These are phyloP conservation scores for Channa maculata DNA, from an alignment of 2,113 vertebrate species.

Conservation along the genomic window DNA sequence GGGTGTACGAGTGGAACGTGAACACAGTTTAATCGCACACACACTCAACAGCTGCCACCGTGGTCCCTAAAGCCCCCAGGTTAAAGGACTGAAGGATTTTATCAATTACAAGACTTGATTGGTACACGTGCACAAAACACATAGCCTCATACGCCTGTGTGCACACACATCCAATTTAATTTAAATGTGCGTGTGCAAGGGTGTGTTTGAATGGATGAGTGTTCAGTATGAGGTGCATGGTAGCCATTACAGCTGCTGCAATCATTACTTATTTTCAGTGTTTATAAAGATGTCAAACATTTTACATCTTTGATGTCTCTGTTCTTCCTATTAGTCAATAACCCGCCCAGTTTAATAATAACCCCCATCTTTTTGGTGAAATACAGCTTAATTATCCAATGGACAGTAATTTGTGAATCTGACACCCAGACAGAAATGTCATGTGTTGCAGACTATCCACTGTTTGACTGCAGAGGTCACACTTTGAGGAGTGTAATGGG, in stretches of 20 bases:
- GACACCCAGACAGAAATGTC: conserved; percentile 69
- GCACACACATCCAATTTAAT: conserved; percentile 51
- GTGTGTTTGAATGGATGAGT: conserved; percentile 11
- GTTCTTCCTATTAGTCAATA: conserved; percentile 49
- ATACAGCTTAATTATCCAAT: conserved; percentile 58
- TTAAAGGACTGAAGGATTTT: conserved; percentile 71
- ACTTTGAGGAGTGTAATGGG: conserved; percentile 67
- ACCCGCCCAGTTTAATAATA: conserved; percentile 50
- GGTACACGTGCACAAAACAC: conserved; percentile 61
- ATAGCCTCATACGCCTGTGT: conserved; percentile 36
- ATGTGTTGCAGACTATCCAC: conserved; percentile 56
- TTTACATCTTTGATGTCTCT: conserved; percentile 66
- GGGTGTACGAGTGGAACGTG: conserved; percentile 69
- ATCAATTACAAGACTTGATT: conserved; percentile 79
- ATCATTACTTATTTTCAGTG: conserved; percentile 66
- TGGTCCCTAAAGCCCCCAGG: conserved; percentile 69
- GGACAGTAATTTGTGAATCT: conserved; percentile 42
- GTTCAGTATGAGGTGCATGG: conserved; percentile 56
- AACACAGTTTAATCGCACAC: conserved; percentile 75
- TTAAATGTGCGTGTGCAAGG: conserved; percentile 10
- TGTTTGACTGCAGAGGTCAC: conserved; percentile 78
- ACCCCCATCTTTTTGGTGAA: conserved; percentile 27
- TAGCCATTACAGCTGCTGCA: conserved; percentile 71
- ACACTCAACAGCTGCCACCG: conserved; percentile 78
- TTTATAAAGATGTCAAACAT: conserved; percentile 79